These are phyloP conservation scores for Gorsachius magnificus DNA, from an alignment of 2,797 vertebrate species.

Conservation along the genomic window DNA sequence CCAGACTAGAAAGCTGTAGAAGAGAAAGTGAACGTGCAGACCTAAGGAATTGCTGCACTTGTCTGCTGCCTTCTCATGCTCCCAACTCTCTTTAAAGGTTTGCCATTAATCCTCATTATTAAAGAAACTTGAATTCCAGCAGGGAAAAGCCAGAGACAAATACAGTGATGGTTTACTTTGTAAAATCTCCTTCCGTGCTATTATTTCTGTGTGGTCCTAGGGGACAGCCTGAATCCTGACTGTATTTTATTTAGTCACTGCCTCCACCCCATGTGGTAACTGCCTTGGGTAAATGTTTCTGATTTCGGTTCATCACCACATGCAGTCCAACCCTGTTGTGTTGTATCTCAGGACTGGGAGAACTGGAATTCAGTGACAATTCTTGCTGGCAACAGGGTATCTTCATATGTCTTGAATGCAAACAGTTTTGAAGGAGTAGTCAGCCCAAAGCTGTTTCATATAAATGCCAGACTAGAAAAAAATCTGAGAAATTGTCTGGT, in stretches of 20 bases:
- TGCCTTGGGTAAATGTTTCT: neutral
- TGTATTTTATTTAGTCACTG: slow-evolving; percentile 3
- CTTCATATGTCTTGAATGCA: neutral
- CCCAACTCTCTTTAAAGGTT: slow-evolving; percentile 17
- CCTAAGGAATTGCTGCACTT: neutral
- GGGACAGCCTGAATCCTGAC: neutral
- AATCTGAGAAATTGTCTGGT: slow-evolving; percentile 1
- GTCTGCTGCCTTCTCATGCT: neutral
- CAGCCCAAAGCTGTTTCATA: neutral
- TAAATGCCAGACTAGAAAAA: neutral
- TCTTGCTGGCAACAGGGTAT: neutral
- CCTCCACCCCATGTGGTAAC: slow-evolving; percentile 23
- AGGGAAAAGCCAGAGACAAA: neutral
- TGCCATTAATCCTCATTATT: neutral
- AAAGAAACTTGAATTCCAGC: slow-evolving; percentile 17
- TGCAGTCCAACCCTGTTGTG: neutral
- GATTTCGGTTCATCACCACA: neutral
- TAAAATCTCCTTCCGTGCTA: neutral
- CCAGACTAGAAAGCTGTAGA: neutral
- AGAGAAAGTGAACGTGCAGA: neutral
- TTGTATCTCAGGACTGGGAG: neutral
- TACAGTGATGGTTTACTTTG: neutral
- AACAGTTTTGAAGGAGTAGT: neutral
- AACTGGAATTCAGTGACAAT: neutral
- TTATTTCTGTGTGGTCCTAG: neutral